Conservation (phyloP, 2,888 invertebrate genomes). For the Hypomecis punctinalis region DNA sequence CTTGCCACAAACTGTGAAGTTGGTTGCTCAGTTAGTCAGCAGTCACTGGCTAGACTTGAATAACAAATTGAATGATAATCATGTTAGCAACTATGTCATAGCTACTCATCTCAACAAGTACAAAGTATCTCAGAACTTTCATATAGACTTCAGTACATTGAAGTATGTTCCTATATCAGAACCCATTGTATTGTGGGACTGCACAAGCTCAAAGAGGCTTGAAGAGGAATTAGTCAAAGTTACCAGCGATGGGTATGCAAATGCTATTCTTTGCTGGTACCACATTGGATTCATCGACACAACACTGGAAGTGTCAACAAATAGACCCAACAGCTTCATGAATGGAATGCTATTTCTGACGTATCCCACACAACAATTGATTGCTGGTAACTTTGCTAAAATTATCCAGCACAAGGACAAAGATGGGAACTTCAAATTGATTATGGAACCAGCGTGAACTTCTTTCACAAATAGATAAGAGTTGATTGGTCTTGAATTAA, state of each 20-base stretch:
- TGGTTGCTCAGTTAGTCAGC: conserved; percentile 85
- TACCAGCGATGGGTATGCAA: conserved; percentile 68
- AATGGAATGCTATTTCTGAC: conserved; percentile 80
- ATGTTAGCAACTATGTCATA: conserved; percentile 82
- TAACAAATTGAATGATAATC: conserved; percentile 83
- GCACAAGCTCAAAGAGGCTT: conserved; percentile 42
- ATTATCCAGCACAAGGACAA: conserved; percentile 63
- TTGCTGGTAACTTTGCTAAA: conserved; percentile 57
- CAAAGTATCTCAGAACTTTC: conserved; percentile 84
- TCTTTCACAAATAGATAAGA: neutral
- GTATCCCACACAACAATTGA: conserved; percentile 59
- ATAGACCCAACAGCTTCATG: conserved; percentile 70
- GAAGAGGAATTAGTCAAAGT: conserved; percentile 60
- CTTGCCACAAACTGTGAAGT: conserved; percentile 80
- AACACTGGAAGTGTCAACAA: conserved; percentile 69
- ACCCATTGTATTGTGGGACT: conserved; percentile 58
- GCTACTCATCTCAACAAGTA: conserved; percentile 85
- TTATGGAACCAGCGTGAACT: conserved; percentile 47
- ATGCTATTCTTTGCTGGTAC: conserved; percentile 85
- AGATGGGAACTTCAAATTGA: conserved; percentile 67
- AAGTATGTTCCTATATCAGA: conserved; percentile 72
- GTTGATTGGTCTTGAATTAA: neutral
- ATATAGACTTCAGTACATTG: conserved; percentile 73
- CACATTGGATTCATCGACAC: conserved; percentile 74
- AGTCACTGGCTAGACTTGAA: conserved; percentile 85